Percentiles rank a stretch among this genome's conserved stretches.
Evolutionary conservation across 2,113 vertebrate genomes (phyloP).

Genomic region (Corydoras sp.): DNA sequence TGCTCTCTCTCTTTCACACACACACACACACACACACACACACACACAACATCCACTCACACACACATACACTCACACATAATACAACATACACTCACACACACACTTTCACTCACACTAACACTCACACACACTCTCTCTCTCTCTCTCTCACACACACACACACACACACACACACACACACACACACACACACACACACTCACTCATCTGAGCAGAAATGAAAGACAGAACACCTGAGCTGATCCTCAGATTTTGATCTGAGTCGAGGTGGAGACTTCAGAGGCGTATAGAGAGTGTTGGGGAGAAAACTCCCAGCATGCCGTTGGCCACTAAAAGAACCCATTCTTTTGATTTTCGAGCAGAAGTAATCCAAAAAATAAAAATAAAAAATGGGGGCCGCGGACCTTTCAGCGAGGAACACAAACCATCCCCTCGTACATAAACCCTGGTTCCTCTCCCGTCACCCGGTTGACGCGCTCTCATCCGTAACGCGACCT

Average conservation of each 20-base stretch:
- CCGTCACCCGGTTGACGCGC: not conserved
- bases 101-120: too few relatives aligned
- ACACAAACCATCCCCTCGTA: not conserved
- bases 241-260: constrained; percentile 46
- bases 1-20: too few relatives aligned
- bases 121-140: too few relatives aligned
- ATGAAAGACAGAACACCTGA: constrained; percentile 52
- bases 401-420: not conserved
- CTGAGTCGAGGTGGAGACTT: constrained; percentile 18
- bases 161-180: too few relatives aligned
- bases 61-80: too few relatives aligned
- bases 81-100: too few relatives aligned
- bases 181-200: not conserved
- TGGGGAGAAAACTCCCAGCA: constrained; percentile 10
- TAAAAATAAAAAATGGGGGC: too few relatives aligned
- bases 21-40: too few relatives aligned
- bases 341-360: constrained; percentile 12
- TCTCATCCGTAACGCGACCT: not conserved
- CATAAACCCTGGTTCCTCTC: not conserved
- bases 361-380: constrained; percentile 8
- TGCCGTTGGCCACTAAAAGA: constrained; percentile 10
- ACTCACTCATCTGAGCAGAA: constrained; percentile 54
- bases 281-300: not conserved
- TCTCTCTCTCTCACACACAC: too few relatives aligned
- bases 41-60: too few relatives aligned